These are phyloP conservation scores for Ochotona curzoniae DNA, from an alignment of 2,113 vertebrate species.

Conservation along the genomic window DNA sequence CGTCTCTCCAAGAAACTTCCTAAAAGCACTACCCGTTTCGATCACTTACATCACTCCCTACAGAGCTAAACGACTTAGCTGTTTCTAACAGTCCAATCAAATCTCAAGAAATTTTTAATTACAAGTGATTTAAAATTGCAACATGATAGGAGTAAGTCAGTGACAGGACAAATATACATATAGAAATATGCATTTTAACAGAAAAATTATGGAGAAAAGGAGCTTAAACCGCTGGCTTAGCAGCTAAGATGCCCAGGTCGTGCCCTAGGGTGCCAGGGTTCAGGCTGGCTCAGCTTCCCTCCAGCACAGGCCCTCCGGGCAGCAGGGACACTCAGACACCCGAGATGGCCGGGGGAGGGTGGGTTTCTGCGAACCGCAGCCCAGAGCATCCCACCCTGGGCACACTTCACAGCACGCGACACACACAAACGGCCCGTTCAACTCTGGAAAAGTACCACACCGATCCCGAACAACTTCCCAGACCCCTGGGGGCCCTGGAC, in stretches of 20 bases:
- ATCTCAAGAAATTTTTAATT: constrained; percentile 37
- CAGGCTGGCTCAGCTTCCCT: too few relatives aligned
- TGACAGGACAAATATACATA: neutral
- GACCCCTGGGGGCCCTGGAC: neutral
- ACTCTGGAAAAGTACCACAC: neutral
- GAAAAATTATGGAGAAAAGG: neutral
- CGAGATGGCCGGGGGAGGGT: too few relatives aligned
- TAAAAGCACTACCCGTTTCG: constrained; percentile 28
- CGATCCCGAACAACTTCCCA: neutral
- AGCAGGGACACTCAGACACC: too few relatives aligned
- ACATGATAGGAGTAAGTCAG: neutral
- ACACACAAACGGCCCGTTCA: too few relatives aligned
- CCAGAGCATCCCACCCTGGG: neutral
- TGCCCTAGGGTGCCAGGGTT: too few relatives aligned
- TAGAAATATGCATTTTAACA: neutral
- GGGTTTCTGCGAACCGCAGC: neutral
- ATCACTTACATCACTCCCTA: neutral
- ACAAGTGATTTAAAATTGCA: neutral
- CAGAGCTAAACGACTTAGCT: neutral
- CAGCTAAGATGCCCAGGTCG: too few relatives aligned
- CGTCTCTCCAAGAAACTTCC: neutral
- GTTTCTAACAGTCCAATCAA: constrained; percentile 33
- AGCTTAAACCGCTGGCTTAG: neutral
- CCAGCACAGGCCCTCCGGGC: neutral
- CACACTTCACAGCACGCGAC: too few relatives aligned